Evolutionary conservation across 2,888 invertebrate genomes (phyloP).

Genomic region (Nymphalis polychloros): DNA sequence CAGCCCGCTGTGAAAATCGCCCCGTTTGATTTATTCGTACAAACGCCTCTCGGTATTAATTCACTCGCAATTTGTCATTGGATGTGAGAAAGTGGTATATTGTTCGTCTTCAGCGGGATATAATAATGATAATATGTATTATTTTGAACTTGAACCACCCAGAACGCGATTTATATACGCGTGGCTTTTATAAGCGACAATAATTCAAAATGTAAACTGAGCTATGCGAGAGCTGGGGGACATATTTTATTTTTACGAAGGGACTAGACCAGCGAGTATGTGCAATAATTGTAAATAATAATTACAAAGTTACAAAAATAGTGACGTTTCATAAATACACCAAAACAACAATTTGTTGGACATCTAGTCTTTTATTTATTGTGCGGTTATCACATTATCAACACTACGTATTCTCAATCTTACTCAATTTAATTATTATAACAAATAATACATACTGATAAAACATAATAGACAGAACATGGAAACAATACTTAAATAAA

Average conservation of each 20-base stretch:
- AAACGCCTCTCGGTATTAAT: slow-evolving; percentile 67
- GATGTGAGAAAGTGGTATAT: slow-evolving; percentile 75
- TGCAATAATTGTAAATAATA: slow-evolving; percentile 3
- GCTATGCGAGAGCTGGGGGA: slow-evolving; percentile 14
- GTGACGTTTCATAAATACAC: background rate
- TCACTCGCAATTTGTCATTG: slow-evolving; percentile 75
- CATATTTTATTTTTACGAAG: slow-evolving; percentile 8
- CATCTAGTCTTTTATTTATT: background rate
- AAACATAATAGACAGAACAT: too few species aligned
- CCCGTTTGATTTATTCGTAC: slow-evolving; percentile 68
- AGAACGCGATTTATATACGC: slow-evolving; percentile 43
- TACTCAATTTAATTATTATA: too few species aligned
- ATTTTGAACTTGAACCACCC: slow-evolving; percentile 51
- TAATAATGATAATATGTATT: slow-evolving; percentile 52
- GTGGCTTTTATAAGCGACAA: slow-evolving; percentile 33
- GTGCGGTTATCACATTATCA: too few species aligned
- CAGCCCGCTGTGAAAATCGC: slow-evolving; percentile 63
- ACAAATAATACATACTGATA: too few species aligned
- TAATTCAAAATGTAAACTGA: slow-evolving; percentile 33
- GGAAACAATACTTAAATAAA: too few species aligned
- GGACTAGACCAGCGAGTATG: slow-evolving; percentile 4
- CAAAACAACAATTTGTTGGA: background rate
- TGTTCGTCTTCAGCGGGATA: slow-evolving; percentile 60
- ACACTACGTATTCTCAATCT: too few species aligned
- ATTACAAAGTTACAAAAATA: slow-evolving; percentile 1